Percentiles rank a stretch among this genome's conserved stretches.
phyloP scores from a whole-genome alignment of 2,113 vertebrate genomes.

The Nyctibius bracteatus region DNA sequence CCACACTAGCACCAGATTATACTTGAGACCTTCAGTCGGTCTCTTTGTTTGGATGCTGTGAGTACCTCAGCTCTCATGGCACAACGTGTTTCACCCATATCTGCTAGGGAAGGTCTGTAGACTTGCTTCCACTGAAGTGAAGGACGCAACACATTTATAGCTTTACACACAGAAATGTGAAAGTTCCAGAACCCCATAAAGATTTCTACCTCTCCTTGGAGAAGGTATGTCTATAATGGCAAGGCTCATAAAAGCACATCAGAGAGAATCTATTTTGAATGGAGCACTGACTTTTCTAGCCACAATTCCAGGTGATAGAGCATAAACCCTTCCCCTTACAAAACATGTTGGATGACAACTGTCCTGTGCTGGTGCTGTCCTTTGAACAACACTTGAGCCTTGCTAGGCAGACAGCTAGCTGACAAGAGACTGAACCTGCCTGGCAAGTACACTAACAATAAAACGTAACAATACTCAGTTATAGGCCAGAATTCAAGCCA shows the following conservation, averaged over 20 bases:
- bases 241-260: background rate
- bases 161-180: background rate
- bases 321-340: background rate
- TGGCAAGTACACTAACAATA: background rate
- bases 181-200: background rate
- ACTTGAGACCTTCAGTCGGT: background rate
- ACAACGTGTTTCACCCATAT: background rate
- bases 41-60: background rate
- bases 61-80: background rate
- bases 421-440: background rate
- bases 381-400: background rate
- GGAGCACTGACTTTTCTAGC: background rate
- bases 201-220: background rate
- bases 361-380: background rate
- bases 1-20: background rate
- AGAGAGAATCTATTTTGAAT: background rate
- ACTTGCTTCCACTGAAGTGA: background rate
- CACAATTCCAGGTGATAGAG: background rate
- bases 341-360: background rate
- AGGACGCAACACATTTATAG: background rate
- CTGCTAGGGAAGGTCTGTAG: background rate
- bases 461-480: background rate
- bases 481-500: background rate
- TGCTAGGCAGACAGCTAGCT: background rate
- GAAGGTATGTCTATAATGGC: background rate